These are phyloP conservation scores for Ylistrum balloti DNA, from an alignment of 1,140 invertebrate species.

Conservation along the genomic window DNA sequence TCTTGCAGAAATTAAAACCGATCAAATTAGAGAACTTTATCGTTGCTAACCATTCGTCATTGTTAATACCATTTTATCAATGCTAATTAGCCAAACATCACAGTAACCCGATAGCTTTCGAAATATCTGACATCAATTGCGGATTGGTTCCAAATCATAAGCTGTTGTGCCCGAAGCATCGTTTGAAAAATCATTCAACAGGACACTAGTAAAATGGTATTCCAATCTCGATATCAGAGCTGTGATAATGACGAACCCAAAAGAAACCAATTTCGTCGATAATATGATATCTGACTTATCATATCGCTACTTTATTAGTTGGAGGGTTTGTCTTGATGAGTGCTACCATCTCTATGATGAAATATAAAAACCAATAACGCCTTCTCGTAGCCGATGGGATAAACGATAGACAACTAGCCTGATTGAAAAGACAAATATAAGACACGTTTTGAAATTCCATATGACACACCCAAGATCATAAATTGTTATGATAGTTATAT, in stretches of 20 bases:
- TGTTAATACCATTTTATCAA: constrained; percentile 4
- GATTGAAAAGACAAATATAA: constrained; percentile 40
- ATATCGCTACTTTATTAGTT: constrained; percentile 3
- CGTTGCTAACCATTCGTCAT: background rate
- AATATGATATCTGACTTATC: constrained; percentile 29
- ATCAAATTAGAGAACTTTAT: background rate
- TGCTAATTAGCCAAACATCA: background rate
- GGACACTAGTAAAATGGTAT: background rate
- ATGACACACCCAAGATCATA: background rate
- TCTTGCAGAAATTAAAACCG: background rate
- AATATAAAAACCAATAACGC: background rate
- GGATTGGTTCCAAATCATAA: background rate
- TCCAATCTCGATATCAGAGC: background rate
- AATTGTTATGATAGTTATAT: background rate
- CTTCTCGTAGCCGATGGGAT: background rate
- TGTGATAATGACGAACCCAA: background rate
- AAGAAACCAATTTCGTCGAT: constrained; percentile 20
- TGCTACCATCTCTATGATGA: background rate
- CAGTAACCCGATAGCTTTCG: background rate
- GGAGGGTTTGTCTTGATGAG: background rate
- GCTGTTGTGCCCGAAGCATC: background rate
- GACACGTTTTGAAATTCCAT: background rate
- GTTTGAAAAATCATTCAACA: background rate
- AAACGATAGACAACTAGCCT: background rate
- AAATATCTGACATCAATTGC: background rate